Evolutionary conservation across 2,888 invertebrate genomes (phyloP).

Genomic region (Ceratothoa steindachneri): DNA sequence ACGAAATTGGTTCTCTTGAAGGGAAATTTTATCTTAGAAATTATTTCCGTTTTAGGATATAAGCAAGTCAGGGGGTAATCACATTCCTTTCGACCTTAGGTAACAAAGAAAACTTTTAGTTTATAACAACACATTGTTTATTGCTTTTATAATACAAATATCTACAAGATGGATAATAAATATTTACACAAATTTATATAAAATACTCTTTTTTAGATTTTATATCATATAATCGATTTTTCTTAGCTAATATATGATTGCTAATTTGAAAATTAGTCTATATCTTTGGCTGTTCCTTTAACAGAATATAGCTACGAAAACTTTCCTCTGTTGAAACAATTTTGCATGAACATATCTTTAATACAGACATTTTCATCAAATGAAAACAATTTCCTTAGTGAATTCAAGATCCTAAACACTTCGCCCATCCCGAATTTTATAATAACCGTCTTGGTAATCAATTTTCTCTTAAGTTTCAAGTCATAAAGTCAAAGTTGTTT

Average conservation of each 20-base stretch:
- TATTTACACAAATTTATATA: conserved; percentile 11
- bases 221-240: neutral
- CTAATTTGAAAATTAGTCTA: conserved; percentile 1
- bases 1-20: no score
- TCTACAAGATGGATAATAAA: conserved; percentile 10
- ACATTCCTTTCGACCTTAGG: no score
- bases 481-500: no score
- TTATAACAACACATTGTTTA: neutral
- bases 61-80: no score
- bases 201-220: conserved; percentile 4
- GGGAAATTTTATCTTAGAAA: no score
- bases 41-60: no score
- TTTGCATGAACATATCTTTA: neutral
- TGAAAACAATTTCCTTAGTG: neutral
- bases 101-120: no score
- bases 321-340: neutral
- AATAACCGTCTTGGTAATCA: no score
- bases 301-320: neutral
- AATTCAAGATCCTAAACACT: no score
- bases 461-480: no score
- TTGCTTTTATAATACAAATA: conserved; percentile 13
- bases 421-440: no score
- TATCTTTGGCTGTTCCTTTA: conserved; percentile 7
- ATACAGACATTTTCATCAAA: neutral
- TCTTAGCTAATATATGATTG: conserved; percentile 3